A percentile compares a stretch with the other conserved stretches of the same genome.
phyloP scores from a whole-genome alignment of 2,797 vertebrate species.

The Megaceryle alcyon region DNA sequence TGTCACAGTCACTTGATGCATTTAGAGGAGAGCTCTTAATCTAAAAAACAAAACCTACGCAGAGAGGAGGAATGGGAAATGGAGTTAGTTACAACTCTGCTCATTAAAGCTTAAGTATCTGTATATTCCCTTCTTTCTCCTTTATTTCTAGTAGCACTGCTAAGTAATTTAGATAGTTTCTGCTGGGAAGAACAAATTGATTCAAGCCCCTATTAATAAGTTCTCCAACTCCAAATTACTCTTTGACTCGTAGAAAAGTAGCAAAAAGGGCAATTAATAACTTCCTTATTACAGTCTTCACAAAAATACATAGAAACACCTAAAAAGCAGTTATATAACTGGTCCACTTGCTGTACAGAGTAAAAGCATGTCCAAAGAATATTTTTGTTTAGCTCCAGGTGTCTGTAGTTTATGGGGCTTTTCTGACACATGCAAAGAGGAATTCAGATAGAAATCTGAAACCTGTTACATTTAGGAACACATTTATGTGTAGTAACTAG shows the following conservation, averaged over 20 bases:
- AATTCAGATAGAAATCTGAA: constrained; percentile 73
- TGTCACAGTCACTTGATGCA: not conserved
- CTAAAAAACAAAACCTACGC: not conserved
- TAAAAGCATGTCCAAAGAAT: not conserved
- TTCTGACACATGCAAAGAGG: constrained; percentile 55
- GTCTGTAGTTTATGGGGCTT: constrained; percentile 31
- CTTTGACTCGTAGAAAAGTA: constrained; percentile 7
- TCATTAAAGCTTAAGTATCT: not conserved
- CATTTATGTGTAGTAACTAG: constrained; percentile 36
- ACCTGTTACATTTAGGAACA: constrained; percentile 58
- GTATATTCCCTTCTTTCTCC: not conserved
- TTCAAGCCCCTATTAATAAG: not conserved
- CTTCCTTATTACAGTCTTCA: not conserved
- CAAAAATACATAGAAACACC: not conserved
- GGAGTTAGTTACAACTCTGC: not conserved
- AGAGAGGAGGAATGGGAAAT: not conserved
- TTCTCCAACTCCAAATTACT: constrained; percentile 9
- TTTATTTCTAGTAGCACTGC: not conserved
- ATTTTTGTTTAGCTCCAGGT: constrained; percentile 49
- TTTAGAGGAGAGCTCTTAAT: not conserved
- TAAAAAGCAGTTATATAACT: constrained; percentile 21
- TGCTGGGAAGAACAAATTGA: constrained; percentile 37
- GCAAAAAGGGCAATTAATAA: constrained; percentile 3
- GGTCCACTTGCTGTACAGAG: not conserved
- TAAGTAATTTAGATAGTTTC: constrained; percentile 36